Evolutionary conservation across 1,140 invertebrate genomes (phyloP), one percentile per base, ranked within the genome.

Genomic region (Zophobas atratus): DNA sequence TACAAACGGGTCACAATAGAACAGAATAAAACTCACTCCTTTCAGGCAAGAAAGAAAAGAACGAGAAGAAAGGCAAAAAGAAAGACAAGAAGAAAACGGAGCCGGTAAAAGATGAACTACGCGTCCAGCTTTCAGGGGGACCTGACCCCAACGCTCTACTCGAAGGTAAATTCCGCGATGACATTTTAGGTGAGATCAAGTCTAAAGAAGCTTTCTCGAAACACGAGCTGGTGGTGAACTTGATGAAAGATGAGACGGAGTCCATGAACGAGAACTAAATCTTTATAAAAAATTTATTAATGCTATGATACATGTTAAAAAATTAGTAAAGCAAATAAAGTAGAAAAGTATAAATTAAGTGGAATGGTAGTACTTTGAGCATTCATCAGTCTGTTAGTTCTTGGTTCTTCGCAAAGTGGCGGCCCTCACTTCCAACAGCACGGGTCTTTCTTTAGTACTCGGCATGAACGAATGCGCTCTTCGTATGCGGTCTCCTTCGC

Each of bases 391-490:
- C 35, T 33, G 6, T 70, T 41, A 74, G 39, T 75, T 57, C 33
- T 75, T 75, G 39, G 72, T 2, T 4, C 80, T 35, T 75, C 79
- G 77, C 49, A 86, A 78, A 1, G 85, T 85, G 8, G 83, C 70
- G 6, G 85, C 55, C 67, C 84, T 70, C 4, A 86, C 81, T 74
- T 85, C 83, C 55, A 86, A 41, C 1, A 84, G 34, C 20, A 85
- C 76, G 38, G 86, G 87, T 77, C 87, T 83, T 79, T 90, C 88
- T 81, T 89, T 89, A 1, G 89, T 90, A 20, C 88, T 89, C 0
- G 90, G 89, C 83, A 91, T 89, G 82, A 92, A 91, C 34, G 90
- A 91, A 79, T 90, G 88, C 0, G 89, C 88, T 76, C 91, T 86
- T 83, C 90, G 84, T 33, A 91, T 87, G 79, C 86, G 83, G 43